A percentile compares a stretch with the other conserved stretches of the same genome.
Conservation (phyloP, 2,888 invertebrate species). For the Drosophila robusta region DNA sequence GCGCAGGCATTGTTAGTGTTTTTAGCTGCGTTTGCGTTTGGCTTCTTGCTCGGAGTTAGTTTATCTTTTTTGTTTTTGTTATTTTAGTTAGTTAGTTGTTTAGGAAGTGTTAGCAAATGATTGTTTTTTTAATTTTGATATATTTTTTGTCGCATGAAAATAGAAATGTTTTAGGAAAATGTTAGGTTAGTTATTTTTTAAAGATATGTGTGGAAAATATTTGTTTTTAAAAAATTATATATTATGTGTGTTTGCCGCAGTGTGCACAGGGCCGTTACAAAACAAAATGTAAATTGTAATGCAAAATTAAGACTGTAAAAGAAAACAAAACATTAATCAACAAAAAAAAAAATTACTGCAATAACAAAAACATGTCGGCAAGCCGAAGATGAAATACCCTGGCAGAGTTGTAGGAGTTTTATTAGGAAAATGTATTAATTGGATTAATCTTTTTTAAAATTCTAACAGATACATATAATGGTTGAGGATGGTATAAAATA, state of each 20-base stretch:
- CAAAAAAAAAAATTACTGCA: conserved; percentile 7
- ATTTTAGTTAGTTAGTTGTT: conserved; percentile 55
- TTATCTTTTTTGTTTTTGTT: conserved; percentile 55
- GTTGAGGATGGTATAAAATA: too few relatives aligned
- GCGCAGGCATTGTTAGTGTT: conserved; percentile 63
- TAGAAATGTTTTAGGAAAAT: conserved; percentile 59
- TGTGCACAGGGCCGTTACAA: conserved; percentile 46
- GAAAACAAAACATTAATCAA: conserved; percentile 63
- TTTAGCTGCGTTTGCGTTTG: conserved; percentile 60
- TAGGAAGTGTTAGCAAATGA: conserved; percentile 48
- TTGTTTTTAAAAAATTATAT: conserved; percentile 15
- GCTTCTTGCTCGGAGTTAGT: conserved; percentile 71
- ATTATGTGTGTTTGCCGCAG: conserved; percentile 39
- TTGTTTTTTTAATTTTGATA: conserved; percentile 9
- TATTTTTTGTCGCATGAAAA: conserved; percentile 59
- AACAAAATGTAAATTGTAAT: conserved; percentile 58
- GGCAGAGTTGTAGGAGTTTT: conserved; percentile 11
- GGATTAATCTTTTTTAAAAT: too few relatives aligned
- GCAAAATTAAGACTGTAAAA: conserved; percentile 62
- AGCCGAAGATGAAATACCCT: conserved; percentile 1
- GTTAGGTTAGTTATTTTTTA: conserved; percentile 58
- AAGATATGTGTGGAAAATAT: conserved; percentile 13
- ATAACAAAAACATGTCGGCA: conserved; percentile 27
- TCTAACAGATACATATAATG: too few relatives aligned
- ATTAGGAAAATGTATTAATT: too few relatives aligned